phyloP scores from a whole-genome alignment of 2,888 invertebrate genomes.

The Euzophera pinguis region DNA sequence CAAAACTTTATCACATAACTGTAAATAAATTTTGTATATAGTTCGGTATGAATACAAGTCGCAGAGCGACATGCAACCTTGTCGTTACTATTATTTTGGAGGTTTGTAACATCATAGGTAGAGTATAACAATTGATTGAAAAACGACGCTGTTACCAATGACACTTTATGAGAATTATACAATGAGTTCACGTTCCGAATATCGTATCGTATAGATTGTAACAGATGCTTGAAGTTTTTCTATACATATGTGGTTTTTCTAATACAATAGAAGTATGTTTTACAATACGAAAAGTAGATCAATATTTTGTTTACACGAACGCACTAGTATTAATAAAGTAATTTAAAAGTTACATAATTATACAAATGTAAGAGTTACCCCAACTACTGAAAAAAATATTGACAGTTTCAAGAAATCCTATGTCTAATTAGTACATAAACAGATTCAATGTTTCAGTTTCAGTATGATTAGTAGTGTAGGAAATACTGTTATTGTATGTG shows the following conservation, averaged over 20 bases:
- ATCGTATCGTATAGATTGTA: neutral
- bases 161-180: slow-evolving; percentile 5
- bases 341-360: neutral
- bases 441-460: neutral
- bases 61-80: slow-evolving; percentile 63
- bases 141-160: slow-evolving; percentile 57
- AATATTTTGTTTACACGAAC: neutral
- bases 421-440: neutral
- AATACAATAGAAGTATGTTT: neutral
- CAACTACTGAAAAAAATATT: neutral
- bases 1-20: slow-evolving; percentile 64
- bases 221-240: neutral
- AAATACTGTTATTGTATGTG: slow-evolving; percentile 28
- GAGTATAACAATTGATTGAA: slow-evolving; percentile 40
- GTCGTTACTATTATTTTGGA: slow-evolving; percentile 39
- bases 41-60: slow-evolving; percentile 53
- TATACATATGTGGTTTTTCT: neutral
- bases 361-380: neutral
- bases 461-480: neutral
- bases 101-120: slow-evolving; percentile 47
- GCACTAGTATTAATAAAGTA: neutral
- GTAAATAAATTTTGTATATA: slow-evolving; percentile 77
- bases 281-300: neutral
- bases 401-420: neutral
- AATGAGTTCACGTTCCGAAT: neutral